phyloP scores from a whole-genome alignment of 1,140 invertebrate genomes.

The Augochlora pura region DNA sequence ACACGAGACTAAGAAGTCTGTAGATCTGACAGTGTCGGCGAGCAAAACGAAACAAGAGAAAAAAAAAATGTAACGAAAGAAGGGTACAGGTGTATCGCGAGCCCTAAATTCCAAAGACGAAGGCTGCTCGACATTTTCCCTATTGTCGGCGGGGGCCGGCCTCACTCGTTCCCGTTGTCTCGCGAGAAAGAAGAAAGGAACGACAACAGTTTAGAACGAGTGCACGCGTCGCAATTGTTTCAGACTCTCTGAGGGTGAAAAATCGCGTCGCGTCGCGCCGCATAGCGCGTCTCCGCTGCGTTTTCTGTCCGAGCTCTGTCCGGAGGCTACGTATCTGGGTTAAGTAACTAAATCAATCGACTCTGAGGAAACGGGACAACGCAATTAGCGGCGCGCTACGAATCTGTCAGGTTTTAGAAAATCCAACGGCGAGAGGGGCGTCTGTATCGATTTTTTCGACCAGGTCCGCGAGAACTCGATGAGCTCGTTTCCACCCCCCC shows the following conservation, averaged over 20 bases:
- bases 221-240: slow-evolving; percentile 1
- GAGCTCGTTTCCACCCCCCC: too few relatives aligned
- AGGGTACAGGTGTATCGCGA: neutral
- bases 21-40: too few relatives aligned
- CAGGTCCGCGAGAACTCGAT: too few relatives aligned
- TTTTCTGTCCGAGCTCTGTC: slow-evolving; percentile 1
- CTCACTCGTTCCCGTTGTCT: neutral
- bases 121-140: neutral
- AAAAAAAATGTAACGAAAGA: neutral
- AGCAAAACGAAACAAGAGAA: too few relatives aligned
- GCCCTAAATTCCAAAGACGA: neutral
- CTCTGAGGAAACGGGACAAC: slow-evolving; percentile 44
- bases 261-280: slow-evolving; percentile 1
- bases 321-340: slow-evolving; percentile 19
- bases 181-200: neutral
- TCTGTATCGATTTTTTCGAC: too few relatives aligned
- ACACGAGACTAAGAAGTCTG: too few relatives aligned
- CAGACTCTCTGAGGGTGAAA: neutral
- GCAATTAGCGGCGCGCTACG: slow-evolving; percentile 30
- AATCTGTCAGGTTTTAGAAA: slow-evolving; percentile 37
- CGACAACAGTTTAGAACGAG: neutral
- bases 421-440: neutral
- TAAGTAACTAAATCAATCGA: slow-evolving; percentile 53
- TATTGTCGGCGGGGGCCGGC: neutral
- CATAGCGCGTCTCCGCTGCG: neutral